Percentiles rank a stretch among this genome's conserved stretches.
These are phyloP conservation scores for Nephrotoma guestfalica DNA, from an alignment of 2,888 invertebrate genomes.

Conservation along the genomic window DNA sequence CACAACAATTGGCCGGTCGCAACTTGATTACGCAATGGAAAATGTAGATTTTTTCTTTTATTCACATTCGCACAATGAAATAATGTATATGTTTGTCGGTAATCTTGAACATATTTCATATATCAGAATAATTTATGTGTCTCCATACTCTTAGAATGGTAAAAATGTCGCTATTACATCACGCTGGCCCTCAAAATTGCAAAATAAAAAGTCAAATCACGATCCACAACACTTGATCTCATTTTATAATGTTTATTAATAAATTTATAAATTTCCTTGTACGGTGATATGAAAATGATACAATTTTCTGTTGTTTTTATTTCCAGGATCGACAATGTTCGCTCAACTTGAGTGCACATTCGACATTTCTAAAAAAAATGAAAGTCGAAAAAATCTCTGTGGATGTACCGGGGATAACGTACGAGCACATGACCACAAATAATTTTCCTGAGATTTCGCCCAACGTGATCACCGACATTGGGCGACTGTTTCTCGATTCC, in stretches of 20 bases:
- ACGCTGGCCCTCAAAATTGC: not conserved
- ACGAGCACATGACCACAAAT: slow-evolving; percentile 28
- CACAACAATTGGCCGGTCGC: not conserved
- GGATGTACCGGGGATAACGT: slow-evolving; percentile 45
- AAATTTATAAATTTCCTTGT: not conserved
- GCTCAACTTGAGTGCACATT: slow-evolving; percentile 63
- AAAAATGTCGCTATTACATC: not conserved
- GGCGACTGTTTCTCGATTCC: slow-evolving; percentile 56
- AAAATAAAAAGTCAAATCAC: not conserved
- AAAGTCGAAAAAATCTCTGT: slow-evolving; percentile 43
- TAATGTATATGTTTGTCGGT: not conserved
- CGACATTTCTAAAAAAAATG: slow-evolving; percentile 68
- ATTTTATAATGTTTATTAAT: not conserved
- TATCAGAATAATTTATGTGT: not conserved
- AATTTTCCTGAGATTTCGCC: slow-evolving; percentile 33
- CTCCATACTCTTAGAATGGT: not conserved
- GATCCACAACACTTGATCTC: not conserved
- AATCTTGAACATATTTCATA: not conserved
- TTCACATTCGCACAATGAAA: not conserved
- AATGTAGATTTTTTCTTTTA: not conserved
- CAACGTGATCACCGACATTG: slow-evolving; percentile 37
- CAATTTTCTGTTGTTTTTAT: not conserved
- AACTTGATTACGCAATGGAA: not conserved
- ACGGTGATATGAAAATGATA: not conserved
- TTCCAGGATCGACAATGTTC: slow-evolving; percentile 59